These are phyloP conservation scores for Tinamus guttatus DNA, from an alignment of 2,113 vertebrate genomes.

Conservation along the genomic window DNA sequence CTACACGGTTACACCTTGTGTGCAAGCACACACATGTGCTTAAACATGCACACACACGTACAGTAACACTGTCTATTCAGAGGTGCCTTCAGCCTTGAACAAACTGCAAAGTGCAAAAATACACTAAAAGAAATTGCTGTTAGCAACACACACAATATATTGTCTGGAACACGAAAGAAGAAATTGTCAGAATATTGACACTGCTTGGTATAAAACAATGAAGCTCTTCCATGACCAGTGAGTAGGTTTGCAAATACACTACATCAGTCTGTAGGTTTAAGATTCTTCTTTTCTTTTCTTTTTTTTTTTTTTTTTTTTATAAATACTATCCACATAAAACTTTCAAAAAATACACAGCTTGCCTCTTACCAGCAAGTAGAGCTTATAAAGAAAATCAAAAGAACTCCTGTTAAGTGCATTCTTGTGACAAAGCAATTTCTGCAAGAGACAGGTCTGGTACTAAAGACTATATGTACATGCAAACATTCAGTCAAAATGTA, in stretches of 20 bases:
- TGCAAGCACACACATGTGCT: neutral
- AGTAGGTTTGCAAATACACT: neutral
- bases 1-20: neutral
- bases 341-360: neutral
- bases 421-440: neutral
- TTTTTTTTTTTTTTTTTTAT: too few species aligned
- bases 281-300: neutral
- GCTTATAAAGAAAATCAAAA: neutral
- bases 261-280: fast-evolving
- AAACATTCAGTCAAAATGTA: neutral
- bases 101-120: neutral
- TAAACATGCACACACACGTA: fast-evolving
- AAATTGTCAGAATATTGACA: neutral
- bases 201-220: neutral
- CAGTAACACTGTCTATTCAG: neutral
- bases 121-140: neutral
- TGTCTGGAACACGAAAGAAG: neutral
- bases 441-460: neutral
- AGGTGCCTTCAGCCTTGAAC: neutral
- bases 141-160: neutral
- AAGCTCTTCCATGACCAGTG: neutral
- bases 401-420: neutral
- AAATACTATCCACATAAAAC: neutral
- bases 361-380: neutral
- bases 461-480: neutral